Conservation (phyloP, 2,797 vertebrate species). For the Argentina silus region DNA sequence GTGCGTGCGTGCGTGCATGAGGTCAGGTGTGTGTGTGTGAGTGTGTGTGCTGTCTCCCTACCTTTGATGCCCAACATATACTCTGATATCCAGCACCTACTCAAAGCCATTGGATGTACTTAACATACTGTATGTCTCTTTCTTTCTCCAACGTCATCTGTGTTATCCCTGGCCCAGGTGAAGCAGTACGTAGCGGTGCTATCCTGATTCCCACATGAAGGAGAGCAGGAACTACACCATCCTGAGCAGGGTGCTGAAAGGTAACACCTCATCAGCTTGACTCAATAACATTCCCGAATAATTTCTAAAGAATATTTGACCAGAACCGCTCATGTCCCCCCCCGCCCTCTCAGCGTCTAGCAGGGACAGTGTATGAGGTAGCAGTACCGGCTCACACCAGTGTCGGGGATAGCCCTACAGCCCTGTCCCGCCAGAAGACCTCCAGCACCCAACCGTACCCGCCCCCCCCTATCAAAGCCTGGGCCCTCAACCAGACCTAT, state of each 20-base stretch:
- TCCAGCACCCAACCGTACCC: slow-evolving; percentile 78
- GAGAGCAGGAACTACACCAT: slow-evolving; percentile 85
- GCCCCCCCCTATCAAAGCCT: slow-evolving; percentile 87
- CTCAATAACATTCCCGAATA: too few relatives aligned
- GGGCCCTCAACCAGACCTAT: slow-evolving; percentile 90
- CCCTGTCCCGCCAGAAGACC: slow-evolving; percentile 84
- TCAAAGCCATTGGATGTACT: too few relatives aligned
- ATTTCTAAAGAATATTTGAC: too few relatives aligned
- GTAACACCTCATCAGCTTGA: slow-evolving; percentile 66
- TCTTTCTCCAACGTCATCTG: too few relatives aligned
- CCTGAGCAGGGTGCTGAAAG: slow-evolving; percentile 76
- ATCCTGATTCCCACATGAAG: slow-evolving; percentile 87
- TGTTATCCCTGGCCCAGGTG: slow-evolving; percentile 72
- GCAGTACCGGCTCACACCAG: slow-evolving; percentile 91
- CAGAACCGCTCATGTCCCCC: too few relatives aligned
- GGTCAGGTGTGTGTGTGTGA: neutral
- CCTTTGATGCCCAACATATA: neutral
- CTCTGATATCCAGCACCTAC: too few relatives aligned
- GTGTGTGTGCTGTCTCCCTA: neutral
- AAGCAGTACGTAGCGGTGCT: slow-evolving; percentile 85
- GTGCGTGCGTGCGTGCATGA: neutral
- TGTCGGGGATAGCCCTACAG: slow-evolving; percentile 90
- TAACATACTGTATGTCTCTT: too few relatives aligned
- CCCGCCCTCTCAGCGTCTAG: slow-evolving; percentile 36
- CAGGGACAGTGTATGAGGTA: slow-evolving; percentile 91